phyloP scores from a whole-genome alignment of 92 coral and sea anemone genomes.

The Actinernus sp. region DNA sequence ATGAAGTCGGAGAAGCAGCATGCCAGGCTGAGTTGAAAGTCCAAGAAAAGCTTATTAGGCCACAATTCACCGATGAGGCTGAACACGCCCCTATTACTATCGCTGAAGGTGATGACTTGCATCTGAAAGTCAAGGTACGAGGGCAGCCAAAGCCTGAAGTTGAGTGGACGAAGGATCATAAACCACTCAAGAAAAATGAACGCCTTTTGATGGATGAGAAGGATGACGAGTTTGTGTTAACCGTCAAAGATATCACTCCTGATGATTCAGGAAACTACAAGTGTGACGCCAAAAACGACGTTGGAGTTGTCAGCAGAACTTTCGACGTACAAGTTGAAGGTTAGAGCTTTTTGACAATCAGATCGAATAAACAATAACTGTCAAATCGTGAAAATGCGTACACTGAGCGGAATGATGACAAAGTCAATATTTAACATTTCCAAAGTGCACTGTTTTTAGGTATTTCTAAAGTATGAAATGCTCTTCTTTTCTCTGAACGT shows the following conservation, averaged over 20 bases:
- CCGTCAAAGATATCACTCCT: constrained; percentile 47
- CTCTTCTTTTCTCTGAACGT: too few species aligned
- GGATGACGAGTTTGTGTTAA: constrained; percentile 62
- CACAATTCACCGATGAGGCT: constrained; percentile 55
- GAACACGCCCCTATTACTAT: constrained; percentile 52
- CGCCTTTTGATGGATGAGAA: constrained; percentile 64
- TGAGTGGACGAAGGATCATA: constrained; percentile 84
- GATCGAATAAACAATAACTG: too few species aligned
- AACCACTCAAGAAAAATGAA: constrained; percentile 65
- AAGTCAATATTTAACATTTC: too few species aligned
- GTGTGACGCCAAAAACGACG: constrained; percentile 72
- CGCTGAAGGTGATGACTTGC: constrained; percentile 42
- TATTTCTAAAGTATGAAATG: constrained; percentile 7
- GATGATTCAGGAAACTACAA: constrained; percentile 76
- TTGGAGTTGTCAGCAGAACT: constrained; percentile 66
- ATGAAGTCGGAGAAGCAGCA: constrained; percentile 62
- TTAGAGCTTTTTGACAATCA: constrained; percentile 9
- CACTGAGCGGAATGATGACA: too few species aligned
- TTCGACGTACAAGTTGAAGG: constrained; percentile 89
- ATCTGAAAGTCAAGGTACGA: constrained; percentile 63
- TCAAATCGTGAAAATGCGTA: too few species aligned
- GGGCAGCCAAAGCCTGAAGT: constrained; percentile 89
- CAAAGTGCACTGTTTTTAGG: not conserved
- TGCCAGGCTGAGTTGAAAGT: constrained; percentile 58
- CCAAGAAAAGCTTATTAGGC: constrained; percentile 64